Evolutionary conservation across 2,797 vertebrate genomes (phyloP).

Genomic region (Pipistrellus pygmaeus): DNA sequence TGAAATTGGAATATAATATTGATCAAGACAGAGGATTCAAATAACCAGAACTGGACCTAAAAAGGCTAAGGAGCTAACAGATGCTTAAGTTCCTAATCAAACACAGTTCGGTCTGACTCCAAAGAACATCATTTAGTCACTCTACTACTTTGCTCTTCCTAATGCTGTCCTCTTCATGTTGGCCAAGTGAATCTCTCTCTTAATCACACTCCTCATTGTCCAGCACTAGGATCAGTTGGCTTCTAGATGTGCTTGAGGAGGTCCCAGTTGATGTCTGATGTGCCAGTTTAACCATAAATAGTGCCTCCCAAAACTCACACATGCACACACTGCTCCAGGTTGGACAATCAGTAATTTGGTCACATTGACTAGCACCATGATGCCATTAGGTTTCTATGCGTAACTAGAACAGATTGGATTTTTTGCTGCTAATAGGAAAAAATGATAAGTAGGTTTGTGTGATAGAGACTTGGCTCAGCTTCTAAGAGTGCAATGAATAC

Average conservation of each 20-base stretch:
- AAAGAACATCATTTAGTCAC: background rate
- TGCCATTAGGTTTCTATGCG: background rate
- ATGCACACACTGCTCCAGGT: background rate
- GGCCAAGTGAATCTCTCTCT: background rate
- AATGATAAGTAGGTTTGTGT: background rate
- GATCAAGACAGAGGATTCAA: background rate
- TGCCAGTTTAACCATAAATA: background rate
- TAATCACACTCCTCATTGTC: background rate
- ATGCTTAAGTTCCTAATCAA: background rate
- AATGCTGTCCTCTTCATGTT: background rate
- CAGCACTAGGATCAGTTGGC: no score
- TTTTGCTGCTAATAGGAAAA: background rate
- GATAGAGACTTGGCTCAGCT: background rate
- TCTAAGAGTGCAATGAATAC: background rate
- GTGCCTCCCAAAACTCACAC: background rate
- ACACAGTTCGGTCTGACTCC: background rate
- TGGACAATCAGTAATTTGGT: background rate
- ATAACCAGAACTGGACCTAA: background rate
- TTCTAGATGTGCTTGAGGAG: background rate
- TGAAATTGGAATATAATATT: background rate
- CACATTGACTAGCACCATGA: background rate
- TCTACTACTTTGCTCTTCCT: background rate
- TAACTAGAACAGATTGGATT: background rate
- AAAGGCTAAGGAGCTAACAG: accelerated
- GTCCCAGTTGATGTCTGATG: background rate